Percentiles rank a stretch among this genome's conserved stretches.
These are phyloP conservation scores for Odontamblyopus rebecca DNA, from an alignment of 2,797 vertebrate species.

Conservation along the genomic window DNA sequence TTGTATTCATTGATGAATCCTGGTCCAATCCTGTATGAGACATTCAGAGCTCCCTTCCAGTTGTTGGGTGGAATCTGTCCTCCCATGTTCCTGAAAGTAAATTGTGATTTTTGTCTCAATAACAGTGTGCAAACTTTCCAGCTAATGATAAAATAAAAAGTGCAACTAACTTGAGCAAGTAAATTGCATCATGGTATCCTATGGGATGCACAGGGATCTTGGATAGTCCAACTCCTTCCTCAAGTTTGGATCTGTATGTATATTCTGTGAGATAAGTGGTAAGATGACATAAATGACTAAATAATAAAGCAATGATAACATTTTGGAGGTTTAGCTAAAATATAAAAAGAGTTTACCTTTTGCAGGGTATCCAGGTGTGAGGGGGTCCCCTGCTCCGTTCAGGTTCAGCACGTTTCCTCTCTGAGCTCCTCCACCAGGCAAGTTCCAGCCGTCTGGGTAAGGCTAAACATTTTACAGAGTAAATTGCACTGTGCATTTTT, in stretches of 20 bases:
- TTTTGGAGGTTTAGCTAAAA: not conserved
- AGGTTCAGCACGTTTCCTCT: conserved; percentile 92
- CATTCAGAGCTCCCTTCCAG: conserved; percentile 89
- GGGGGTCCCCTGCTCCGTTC: conserved; percentile 93
- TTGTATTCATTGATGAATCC: conserved; percentile 79
- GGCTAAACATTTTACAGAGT: conserved; percentile 51
- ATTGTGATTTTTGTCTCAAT: conserved; percentile 1
- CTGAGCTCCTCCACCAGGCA: conserved; percentile 88
- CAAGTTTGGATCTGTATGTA: conserved; percentile 75
- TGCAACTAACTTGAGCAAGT: conserved; percentile 75
- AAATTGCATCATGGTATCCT: conserved; percentile 86
- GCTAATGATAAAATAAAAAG: not conserved
- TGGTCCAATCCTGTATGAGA: conserved; percentile 90
- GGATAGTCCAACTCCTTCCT: conserved; percentile 84
- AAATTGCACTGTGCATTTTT: not conserved
- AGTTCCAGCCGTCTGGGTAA: conserved; percentile 93
- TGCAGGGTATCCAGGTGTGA: conserved; percentile 95
- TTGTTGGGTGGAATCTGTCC: conserved; percentile 81
- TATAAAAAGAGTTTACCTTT: conserved; percentile 78
- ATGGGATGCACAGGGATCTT: conserved; percentile 94
- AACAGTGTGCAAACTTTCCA: not conserved
- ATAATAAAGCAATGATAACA: not conserved
- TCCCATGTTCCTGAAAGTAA: conserved; percentile 84
- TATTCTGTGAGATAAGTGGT: conserved; percentile 79
- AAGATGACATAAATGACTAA: not conserved